Evolutionary conservation across 2,113 vertebrate genomes (phyloP).

Genomic region (Oxyruncus cristatus): DNA sequence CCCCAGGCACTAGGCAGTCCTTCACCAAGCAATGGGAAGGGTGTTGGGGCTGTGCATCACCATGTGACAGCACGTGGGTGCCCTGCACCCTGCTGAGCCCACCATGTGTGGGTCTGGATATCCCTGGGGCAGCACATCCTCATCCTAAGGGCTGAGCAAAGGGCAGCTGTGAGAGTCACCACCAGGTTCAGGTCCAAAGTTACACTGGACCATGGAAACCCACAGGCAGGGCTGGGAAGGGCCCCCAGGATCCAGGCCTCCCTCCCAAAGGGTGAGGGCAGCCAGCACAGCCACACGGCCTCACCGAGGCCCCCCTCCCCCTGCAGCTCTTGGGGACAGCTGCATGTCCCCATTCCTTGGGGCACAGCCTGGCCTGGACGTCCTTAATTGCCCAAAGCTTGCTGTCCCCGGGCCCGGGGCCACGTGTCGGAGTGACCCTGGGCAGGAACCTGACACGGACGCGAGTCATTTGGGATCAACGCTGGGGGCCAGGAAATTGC

Average conservation of each 20-base stretch:
- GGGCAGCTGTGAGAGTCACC: accelerated
- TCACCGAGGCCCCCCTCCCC: accelerated
- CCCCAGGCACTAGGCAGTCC: neutral
- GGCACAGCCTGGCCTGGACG: neutral
- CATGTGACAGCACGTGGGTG: accelerated
- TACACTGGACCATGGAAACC: accelerated
- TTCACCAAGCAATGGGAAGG: neutral
- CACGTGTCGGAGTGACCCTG: neutral
- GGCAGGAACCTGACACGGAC: slow-evolving; percentile 42
- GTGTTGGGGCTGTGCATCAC: accelerated
- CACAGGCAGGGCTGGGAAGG: neutral
- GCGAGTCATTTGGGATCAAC: slow-evolving; percentile 83
- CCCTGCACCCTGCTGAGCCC: neutral
- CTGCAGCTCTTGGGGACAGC: neutral
- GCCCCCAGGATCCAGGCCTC: neutral
- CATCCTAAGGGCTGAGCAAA: neutral
- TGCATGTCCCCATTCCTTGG: accelerated
- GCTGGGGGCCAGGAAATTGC: slow-evolving; percentile 88
- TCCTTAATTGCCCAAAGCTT: slow-evolving; percentile 58
- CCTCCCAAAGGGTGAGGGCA: accelerated
- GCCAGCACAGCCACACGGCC: accelerated
- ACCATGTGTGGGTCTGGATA: accelerated
- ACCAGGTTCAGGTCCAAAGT: neutral
- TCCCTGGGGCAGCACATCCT: neutral
- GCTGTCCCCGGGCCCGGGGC: neutral